Evolutionary conservation across 2,797 vertebrate genomes (phyloP), one percentile per base, ranked within the genome.

Genomic region (Parauchenoglanis punctatus): DNA sequence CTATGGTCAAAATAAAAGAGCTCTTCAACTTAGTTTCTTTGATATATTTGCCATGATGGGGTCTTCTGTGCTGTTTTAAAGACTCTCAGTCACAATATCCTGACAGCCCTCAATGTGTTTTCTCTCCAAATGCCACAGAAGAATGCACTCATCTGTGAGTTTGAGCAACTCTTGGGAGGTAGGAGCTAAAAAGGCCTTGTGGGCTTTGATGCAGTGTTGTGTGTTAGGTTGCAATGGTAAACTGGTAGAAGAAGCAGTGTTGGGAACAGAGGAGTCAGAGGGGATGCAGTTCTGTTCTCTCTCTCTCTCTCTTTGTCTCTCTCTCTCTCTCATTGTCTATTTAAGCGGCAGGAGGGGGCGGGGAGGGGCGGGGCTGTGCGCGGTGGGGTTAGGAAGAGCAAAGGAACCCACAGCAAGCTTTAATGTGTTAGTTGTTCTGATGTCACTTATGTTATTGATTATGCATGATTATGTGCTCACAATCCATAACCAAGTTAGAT

Each of bases 141-240:
- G 87, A 92, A 87, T 88, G 81, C 86, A 52, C 72, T 92, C 56
- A 92, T 92, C 90, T 91, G 89, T 88, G 92, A 85, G 87, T 90
- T 80, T 90, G 86, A 90, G 88, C 86, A 88, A 88, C 90, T 94
- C 91, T 91, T 90, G 91, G 90, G 92, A 93, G 91, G 90, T 89
- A 85, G 83, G 91, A 92, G 91, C 89, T 92, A 93, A 94, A 89
- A 91, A 56, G 61, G 35, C 76, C 80, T 70, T 86, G 67, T 65
- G 87, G 90, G 77, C 91, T 91, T 89, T 91, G 88, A 89, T 85
- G 93, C 90, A 89, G 46, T 91, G 86, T 91, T 90, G 90, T 91
- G 89, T 92, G 91, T 91, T 87, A 88, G 84, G 81, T 80, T 88
- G n/a, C 46, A 76, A 52, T 73, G 67, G 88, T 89, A 85, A 87